Conservation (phyloP, 2,888 invertebrate genomes). For the Notodonta ziczac region DNA sequence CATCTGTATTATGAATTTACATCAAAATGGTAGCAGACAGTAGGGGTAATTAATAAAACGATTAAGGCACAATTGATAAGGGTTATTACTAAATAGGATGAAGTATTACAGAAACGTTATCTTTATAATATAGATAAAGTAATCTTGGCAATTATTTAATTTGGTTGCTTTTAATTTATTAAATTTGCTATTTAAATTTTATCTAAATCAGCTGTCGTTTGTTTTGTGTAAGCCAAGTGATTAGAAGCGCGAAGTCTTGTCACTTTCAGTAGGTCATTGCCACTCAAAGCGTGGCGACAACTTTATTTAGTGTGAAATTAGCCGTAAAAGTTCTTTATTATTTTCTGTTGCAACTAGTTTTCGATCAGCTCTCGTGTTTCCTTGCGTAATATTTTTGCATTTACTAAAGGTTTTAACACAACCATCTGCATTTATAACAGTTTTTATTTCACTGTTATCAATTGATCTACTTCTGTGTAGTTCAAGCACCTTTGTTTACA, state of each 20-base stretch:
- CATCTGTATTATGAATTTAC: neutral
- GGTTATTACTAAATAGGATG: no score
- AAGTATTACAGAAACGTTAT: no score
- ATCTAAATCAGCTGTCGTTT: slow-evolving; percentile 16
- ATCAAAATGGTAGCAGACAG: neutral
- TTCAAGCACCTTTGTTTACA: neutral
- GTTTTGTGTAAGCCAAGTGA: slow-evolving; percentile 19
- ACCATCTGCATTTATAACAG: neutral
- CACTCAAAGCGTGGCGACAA: slow-evolving; percentile 64
- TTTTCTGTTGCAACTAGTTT: slow-evolving; percentile 68
- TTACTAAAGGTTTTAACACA: slow-evolving; percentile 5
- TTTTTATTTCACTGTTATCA: slow-evolving; percentile 2
- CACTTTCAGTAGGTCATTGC: slow-evolving; percentile 76
- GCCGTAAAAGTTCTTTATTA: slow-evolving; percentile 66
- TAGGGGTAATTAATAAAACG: neutral
- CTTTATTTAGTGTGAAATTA: slow-evolving; percentile 74
- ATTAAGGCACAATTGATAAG: neutral
- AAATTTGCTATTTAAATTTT: neutral
- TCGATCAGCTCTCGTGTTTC: slow-evolving; percentile 54
- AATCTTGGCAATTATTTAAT: neutral
- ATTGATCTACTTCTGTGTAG: neutral
- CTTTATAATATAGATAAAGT: no score
- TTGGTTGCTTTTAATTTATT: neutral
- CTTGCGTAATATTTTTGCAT: slow-evolving; percentile 58
- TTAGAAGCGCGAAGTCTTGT: slow-evolving; percentile 43